Conservation (phyloP, 2,113 vertebrate species). For the Lagopus muta region DNA sequence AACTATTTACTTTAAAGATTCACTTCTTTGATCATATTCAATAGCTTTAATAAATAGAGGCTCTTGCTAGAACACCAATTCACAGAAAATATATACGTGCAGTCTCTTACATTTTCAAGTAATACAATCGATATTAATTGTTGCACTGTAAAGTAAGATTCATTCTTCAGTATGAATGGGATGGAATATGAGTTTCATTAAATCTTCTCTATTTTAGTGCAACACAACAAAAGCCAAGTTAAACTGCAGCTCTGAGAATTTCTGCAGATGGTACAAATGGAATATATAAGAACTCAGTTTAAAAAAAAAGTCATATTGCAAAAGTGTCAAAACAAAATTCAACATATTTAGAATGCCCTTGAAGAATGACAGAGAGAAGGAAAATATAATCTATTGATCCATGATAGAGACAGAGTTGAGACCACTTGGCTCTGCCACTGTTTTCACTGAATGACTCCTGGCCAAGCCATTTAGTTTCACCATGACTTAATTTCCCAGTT, state of each 20-base stretch:
- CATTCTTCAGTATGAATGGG: conserved; percentile 12
- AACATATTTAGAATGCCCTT: conserved; percentile 15
- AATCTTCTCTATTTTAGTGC: conserved; percentile 33
- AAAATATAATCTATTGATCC: conserved; percentile 18
- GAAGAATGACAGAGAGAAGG: not conserved
- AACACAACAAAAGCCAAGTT: conserved; percentile 39
- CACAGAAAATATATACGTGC: not conserved
- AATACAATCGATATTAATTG: conserved; percentile 52
- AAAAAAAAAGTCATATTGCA: not conserved
- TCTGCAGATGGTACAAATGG: conserved; percentile 32
- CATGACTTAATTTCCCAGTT: conserved; percentile 27
- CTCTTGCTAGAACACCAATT: not conserved
- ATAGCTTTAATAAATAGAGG: not conserved
- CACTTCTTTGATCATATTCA: conserved; percentile 9
- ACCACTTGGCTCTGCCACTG: not conserved
- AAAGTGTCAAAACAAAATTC: conserved; percentile 35
- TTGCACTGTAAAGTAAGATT: conserved; percentile 26
- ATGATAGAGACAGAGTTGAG: not conserved
- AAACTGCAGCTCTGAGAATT: conserved; percentile 19
- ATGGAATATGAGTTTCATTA: conserved; percentile 24
- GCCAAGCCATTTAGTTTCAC: not conserved
- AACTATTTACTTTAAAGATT: conserved; percentile 12
- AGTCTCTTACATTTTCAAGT: conserved; percentile 28
- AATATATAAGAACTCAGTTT: not conserved
- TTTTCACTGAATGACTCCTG: conserved; percentile 4